Conservation (phyloP, 2,113 vertebrate genomes). For the Panthera tigris region DNA sequence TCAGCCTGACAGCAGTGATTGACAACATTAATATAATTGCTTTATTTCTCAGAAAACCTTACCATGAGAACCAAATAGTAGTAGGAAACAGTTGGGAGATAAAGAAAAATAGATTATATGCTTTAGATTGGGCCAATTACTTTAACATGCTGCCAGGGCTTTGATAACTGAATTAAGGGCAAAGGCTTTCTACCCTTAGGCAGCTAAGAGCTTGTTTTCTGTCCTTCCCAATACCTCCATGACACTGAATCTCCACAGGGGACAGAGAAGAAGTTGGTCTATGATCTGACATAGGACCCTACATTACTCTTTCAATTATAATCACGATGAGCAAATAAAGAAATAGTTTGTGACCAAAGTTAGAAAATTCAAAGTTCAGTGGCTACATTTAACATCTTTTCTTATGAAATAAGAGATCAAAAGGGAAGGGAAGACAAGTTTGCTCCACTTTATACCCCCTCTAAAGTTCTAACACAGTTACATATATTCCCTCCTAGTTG, state of each 20-base stretch:
- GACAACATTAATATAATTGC: slow-evolving; percentile 57
- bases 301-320: background rate
- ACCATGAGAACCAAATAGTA: slow-evolving; percentile 36
- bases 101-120: slow-evolving; percentile 64
- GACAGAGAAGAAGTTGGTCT: background rate
- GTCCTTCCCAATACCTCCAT: background rate
- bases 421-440: background rate
- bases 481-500: background rate
- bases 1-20: slow-evolving; percentile 29
- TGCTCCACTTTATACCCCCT: background rate
- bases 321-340: background rate
- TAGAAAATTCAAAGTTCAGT: background rate
- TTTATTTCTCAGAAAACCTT: slow-evolving; percentile 64
- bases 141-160: slow-evolving; percentile 14
- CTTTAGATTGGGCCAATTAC: slow-evolving; percentile 40
- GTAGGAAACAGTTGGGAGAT: slow-evolving; percentile 38
- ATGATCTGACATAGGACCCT: background rate
- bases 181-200: background rate
- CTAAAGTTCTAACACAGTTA: background rate
- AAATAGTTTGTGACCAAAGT: background rate
- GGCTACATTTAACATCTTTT: background rate
- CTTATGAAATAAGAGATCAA: background rate
- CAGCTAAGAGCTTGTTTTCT: background rate
- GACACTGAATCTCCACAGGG: background rate
- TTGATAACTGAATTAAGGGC: slow-evolving; percentile 44